phyloP scores from a whole-genome alignment of 2,113 vertebrate genomes.

The Lathamus discolor region DNA sequence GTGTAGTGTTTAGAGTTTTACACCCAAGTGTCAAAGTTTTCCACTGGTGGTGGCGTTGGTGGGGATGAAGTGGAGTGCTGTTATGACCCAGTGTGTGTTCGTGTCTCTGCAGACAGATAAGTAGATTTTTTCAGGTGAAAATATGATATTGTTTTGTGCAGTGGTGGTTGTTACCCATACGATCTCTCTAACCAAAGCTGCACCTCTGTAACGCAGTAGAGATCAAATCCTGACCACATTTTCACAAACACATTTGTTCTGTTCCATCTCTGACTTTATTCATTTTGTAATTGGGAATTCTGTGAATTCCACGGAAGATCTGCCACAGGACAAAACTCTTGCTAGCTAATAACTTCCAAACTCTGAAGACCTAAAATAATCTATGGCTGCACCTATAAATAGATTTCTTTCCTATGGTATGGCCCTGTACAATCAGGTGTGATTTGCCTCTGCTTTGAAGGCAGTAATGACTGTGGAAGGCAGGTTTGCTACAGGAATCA shows the following conservation, averaged over 20 bases:
- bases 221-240: background rate
- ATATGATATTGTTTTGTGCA: background rate
- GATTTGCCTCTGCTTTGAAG: background rate
- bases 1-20: background rate
- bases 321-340: background rate
- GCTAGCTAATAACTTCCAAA: background rate
- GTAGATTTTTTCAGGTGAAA: background rate
- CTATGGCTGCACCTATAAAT: background rate
- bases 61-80: rapidly evolving
- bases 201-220: background rate
- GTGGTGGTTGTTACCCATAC: background rate
- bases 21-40: background rate
- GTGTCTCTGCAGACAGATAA: background rate
- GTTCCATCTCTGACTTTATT: background rate
- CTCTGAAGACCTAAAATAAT: background rate
- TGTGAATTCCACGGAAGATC: background rate
- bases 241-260: background rate
- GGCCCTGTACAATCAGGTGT: background rate
- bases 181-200: background rate
- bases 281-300: background rate
- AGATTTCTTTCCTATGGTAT: background rate
- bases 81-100: background rate
- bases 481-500: background rate
- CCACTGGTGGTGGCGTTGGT: background rate
- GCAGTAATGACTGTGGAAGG: background rate